Base-by-base conservation (phyloP, 2,797 vertebrate species). In the Danio kyathit region DNA sequence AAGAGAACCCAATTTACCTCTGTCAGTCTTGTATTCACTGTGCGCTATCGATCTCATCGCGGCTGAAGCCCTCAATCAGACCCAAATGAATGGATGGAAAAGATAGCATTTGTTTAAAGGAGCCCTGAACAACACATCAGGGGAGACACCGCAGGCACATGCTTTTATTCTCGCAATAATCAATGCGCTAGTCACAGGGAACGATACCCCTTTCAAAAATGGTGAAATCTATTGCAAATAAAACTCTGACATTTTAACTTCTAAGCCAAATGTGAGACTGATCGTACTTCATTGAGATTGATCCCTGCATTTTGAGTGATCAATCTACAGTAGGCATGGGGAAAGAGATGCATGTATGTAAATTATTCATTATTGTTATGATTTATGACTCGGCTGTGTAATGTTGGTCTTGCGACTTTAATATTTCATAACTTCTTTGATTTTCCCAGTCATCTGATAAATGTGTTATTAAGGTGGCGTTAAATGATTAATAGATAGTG, bases 401-500 rank as follows among this genome's bases (percentile, higher is more conserved):
- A 81, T 59, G 84, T 87, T 84, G 72, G 83, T 86, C 82, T 79
- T 51, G 84, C 84, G 66, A 90, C 84, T 90, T 86, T 63, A 82
- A 88, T 91, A 87, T 91, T 89, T 93, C 87, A 91, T 90, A 88
- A 87, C 87, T 89, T 80, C 87, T 87, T 89, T 88, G 90, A 93
- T 91, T 92, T 92, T 88, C 82, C 85, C 83, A 88, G 86, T 89
- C 85, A 84, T 91, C 90, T 93, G 93, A 92, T 94, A 91, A 94
- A 92, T 85, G 89, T 91, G 90, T 93, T 92, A 93, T 91, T 90
- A 91, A 90, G 90, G 94, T 93, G 93, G 90, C 90, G 91, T 92
- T 94, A 89, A 93, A 95, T 96, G 95, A 98, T 97, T 97, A 95
- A 98, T 96, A 93, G 92, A 93, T 94, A 93, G 91, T 93, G 95